Conservation (phyloP, 1,140 invertebrate species). For the Aradophagus sp. region DNA sequence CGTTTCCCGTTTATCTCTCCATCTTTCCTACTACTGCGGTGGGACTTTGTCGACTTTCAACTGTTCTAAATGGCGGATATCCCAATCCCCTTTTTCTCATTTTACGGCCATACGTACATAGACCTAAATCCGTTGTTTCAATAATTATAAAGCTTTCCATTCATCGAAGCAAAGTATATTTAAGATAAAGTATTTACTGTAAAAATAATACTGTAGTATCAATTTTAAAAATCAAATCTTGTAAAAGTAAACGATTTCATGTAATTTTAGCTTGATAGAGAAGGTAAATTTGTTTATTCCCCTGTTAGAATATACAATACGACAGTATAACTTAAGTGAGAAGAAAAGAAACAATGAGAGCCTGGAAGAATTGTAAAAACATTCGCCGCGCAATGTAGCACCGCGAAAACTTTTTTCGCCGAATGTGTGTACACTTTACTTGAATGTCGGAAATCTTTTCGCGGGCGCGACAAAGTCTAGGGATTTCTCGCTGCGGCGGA, state of each 20-base stretch:
- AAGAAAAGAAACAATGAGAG: no score
- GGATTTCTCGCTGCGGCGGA: constrained; percentile 11
- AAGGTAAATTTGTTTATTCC: no score
- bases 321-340: no score
- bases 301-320: no score
- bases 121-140: constrained; percentile 39
- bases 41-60: constrained; percentile 14
- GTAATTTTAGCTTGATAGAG: no score
- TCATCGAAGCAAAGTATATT: no score
- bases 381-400: no score
- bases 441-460: constrained; percentile 32
- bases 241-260: no score
- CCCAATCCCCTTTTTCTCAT: constrained; percentile 11
- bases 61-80: constrained; percentile 19
- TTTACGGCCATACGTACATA: constrained; percentile 22
- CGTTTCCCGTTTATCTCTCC: constrained; percentile 13
- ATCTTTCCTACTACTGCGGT: constrained; percentile 14
- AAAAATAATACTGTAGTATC: no score
- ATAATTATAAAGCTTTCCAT: constrained; percentile 37
- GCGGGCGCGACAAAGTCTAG: constrained; percentile 20
- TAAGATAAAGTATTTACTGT: no score
- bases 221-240: no score
- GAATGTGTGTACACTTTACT: constrained; percentile 23
- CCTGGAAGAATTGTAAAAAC: no score
- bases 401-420: constrained; percentile 4